These are phyloP conservation scores for Phalacrocorax carbo DNA, from an alignment of 2,113 vertebrate species.

Conservation along the genomic window DNA sequence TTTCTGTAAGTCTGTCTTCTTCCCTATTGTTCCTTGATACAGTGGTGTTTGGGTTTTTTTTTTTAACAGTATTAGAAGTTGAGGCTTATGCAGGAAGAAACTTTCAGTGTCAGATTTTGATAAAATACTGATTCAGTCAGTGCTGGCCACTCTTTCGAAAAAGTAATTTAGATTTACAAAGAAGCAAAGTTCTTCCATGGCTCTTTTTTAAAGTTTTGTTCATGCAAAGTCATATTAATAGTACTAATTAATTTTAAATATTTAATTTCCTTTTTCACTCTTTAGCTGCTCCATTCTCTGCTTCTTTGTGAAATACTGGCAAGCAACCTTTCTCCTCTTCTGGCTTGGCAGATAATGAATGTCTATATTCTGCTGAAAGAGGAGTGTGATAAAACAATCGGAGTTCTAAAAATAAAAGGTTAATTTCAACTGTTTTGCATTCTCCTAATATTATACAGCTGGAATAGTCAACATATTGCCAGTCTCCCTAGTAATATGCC, in stretches of 20 bases:
- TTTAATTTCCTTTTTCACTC: background rate
- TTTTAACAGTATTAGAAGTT: background rate
- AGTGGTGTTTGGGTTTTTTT: background rate
- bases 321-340: background rate
- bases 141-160: background rate
- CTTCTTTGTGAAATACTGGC: background rate
- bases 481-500: background rate
- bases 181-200: background rate
- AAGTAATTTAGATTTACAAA: background rate
- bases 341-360: background rate
- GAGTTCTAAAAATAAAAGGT: background rate
- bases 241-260: background rate
- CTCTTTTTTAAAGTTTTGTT: background rate
- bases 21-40: background rate
- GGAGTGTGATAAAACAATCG: background rate
- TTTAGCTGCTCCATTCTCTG: background rate
- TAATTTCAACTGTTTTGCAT: background rate
- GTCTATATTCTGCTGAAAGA: background rate
- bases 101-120: background rate
- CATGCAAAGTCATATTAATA: background rate
- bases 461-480: background rate
- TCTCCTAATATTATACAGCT: background rate
- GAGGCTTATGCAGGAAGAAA: background rate
- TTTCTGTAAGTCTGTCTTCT: background rate
- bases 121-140: background rate